Evolutionary conservation across 1,140 invertebrate genomes (phyloP).

Genomic region (Lutraria rhynchaena): DNA sequence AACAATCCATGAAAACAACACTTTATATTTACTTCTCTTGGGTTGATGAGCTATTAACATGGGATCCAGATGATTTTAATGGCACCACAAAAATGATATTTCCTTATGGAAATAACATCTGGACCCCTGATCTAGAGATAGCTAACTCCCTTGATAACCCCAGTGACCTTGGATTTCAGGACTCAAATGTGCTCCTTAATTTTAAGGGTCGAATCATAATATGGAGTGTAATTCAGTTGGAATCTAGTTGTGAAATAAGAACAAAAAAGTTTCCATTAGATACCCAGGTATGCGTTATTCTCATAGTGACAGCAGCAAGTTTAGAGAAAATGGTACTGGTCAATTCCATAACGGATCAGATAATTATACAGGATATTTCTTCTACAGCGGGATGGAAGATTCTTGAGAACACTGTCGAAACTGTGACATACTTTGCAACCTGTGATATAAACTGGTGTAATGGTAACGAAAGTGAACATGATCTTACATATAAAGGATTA

Average conservation of each 20-base stretch:
- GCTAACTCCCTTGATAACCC: neutral
- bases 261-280: conserved; percentile 29
- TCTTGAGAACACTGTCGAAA: neutral
- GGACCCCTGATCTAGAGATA: conserved; percentile 9
- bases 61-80: neutral
- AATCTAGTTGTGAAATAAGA: conserved; percentile 5
- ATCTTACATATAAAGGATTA: neutral
- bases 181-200: neutral
- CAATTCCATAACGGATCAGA: neutral
- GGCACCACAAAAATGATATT: conserved; percentile 12
- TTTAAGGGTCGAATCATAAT: neutral
- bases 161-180: neutral
- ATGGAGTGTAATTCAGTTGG: conserved; percentile 12
- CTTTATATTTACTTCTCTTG: neutral
- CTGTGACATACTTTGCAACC: no score
- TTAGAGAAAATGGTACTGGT: neutral
- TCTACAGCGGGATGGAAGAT: conserved; percentile 9
- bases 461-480: neutral
- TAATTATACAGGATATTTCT: neutral
- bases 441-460: neutral
- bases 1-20: conserved; percentile 12
- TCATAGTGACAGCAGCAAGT: neutral
- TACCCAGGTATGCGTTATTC: conserved; percentile 2
- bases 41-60: conserved; percentile 8
- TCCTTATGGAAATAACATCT: conserved; percentile 8